Evolutionary conservation across 2,113 vertebrate genomes (phyloP).

Genomic region (Sylvietta virens): DNA sequence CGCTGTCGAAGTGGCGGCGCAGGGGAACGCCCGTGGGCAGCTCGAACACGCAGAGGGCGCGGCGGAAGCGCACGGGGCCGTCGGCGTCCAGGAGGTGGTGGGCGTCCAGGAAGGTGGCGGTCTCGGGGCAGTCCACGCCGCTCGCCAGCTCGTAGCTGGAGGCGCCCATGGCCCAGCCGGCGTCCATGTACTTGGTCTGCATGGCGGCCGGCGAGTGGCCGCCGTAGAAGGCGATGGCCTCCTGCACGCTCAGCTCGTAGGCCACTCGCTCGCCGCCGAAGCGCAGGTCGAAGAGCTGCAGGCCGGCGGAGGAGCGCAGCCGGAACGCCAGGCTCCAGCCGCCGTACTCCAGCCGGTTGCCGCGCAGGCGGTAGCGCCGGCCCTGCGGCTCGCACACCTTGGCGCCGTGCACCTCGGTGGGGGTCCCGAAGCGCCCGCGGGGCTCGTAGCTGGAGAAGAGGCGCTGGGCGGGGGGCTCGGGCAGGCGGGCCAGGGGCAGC

Average conservation of each 20-base stretch:
- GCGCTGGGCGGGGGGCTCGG: not conserved
- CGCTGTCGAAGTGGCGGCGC: slow-evolving; percentile 83
- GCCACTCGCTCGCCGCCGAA: slow-evolving; percentile 83
- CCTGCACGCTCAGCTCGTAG: slow-evolving; percentile 89
- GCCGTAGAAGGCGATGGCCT: slow-evolving; percentile 85
- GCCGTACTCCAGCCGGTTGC: slow-evolving; percentile 79
- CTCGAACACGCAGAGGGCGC: slow-evolving; percentile 87
- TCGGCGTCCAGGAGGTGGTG: slow-evolving; percentile 82
- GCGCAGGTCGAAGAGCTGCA: slow-evolving; percentile 85
- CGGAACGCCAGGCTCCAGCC: slow-evolving; percentile 88
- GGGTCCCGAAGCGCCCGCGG: slow-evolving; percentile 68
- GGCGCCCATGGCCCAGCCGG: slow-evolving; percentile 86
- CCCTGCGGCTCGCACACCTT: slow-evolving; percentile 81
- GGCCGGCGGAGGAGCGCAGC: slow-evolving; percentile 80
- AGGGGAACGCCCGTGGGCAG: slow-evolving; percentile 82
- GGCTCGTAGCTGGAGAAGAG: slow-evolving; percentile 82
- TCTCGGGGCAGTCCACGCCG: slow-evolving; percentile 87
- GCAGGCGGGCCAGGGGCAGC: slow-evolving; percentile 60
- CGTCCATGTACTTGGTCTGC: slow-evolving; percentile 90
- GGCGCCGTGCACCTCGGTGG: slow-evolving; percentile 64
- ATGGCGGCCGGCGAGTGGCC: slow-evolving; percentile 85
- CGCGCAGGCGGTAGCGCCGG: slow-evolving; percentile 72
- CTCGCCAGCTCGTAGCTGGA: slow-evolving; percentile 79
- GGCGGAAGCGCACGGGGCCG: slow-evolving; percentile 71
- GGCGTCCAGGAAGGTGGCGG: slow-evolving; percentile 79